Evolutionary conservation across 2,888 invertebrate genomes (phyloP), one percentile per base, ranked within the genome.

Genomic region (Polymixis lichenea): DNA sequence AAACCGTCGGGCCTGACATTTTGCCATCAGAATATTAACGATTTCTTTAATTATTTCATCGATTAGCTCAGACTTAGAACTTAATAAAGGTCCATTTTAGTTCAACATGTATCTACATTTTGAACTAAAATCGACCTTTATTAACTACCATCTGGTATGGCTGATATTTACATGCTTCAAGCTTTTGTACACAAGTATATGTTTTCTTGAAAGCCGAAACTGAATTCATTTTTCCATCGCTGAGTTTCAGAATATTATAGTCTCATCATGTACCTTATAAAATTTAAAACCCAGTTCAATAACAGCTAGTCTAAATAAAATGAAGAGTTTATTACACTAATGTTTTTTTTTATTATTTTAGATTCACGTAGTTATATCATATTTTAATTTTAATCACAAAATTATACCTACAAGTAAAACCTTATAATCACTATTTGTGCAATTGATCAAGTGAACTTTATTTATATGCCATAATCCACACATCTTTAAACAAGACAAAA

Each of bases 391-490:
- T 0, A 22, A 28, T n/a, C 19, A 43, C 38, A 43, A 51, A 51
- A 71, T 71, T 28, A 28, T 38, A 55, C 25, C 28, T 43, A 28
- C 28, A 56, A 71, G 2, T 2, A 46, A 58, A 51, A 58, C 32
- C 19, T 58, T 53, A 46, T 28, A 25, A 25, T 53, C 15, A 72
- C 53, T 17, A 15, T 46, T 46, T 38, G n/a, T 43, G 28, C 15
- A 72, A 68, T 58, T 65, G 38, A 67, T 65, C 32, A 64, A 22
- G 46, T 32, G 74, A 71, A 60, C 11, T 53, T 56, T 60, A 51
- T 75, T 56, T 53, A 64, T 75, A 19, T 49, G 11, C 64, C 32
- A 46, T 82, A 71, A 82, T 78, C 72, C 32, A 19, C 11, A 64
- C 58, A 68, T 73, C 62, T 64, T 71, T 55, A 43, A 60, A 55